Evolutionary conservation across 2,888 invertebrate species (phyloP).

Genomic region (Temnothorax rugatulus): DNA sequence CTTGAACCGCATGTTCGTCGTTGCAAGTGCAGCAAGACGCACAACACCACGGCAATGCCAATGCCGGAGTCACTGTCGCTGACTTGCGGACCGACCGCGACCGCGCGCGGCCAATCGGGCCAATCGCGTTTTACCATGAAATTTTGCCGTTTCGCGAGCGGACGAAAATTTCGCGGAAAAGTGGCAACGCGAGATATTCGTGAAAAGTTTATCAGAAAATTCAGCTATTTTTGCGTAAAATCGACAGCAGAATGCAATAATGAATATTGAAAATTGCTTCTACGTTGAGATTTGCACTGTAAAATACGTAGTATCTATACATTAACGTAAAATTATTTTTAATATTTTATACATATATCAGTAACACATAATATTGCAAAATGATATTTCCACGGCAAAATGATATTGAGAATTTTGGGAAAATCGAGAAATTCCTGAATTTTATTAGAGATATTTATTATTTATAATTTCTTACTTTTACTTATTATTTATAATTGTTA

Average conservation of each 20-base stretch:
- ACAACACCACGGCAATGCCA: conserved; percentile 4
- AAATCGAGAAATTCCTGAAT: background rate
- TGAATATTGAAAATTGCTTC: background rate
- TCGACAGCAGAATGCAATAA: background rate
- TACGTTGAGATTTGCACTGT: background rate
- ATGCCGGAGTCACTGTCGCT: conserved; percentile 31
- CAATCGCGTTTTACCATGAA: conserved; percentile 42
- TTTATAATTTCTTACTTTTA: background rate
- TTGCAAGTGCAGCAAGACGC: conserved; percentile 48
- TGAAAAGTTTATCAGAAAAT: background rate
- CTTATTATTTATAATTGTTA: conserved; percentile 6
- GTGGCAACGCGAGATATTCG: background rate
- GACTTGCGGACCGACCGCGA: conserved; percentile 25
- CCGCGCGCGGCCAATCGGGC: conserved; percentile 16
- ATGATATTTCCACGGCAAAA: background rate
- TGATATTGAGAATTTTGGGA: background rate
- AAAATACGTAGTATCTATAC: background rate
- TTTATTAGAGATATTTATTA: background rate
- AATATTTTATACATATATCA: background rate
- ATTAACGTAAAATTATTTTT: background rate
- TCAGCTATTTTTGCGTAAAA: background rate
- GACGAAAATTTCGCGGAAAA: conserved; percentile 12
- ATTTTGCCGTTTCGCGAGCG: conserved; percentile 35
- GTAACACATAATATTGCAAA: background rate
- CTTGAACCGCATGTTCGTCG: conserved; percentile 30